Conservation (phyloP, 1,140 invertebrate genomes). For the Ceratitis capitata region DNA sequence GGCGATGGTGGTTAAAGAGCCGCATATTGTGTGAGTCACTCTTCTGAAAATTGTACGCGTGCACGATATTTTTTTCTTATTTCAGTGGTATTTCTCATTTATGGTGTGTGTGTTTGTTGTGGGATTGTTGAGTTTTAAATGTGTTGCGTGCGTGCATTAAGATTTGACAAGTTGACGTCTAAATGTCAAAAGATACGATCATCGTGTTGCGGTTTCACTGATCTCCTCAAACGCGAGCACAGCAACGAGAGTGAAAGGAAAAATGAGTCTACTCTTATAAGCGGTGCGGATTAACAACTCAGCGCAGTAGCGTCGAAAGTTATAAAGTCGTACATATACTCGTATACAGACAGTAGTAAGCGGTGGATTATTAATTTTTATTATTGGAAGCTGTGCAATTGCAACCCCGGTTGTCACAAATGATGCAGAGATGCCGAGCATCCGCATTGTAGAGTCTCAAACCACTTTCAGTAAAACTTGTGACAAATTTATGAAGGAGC, state of each 20-base stretch:
- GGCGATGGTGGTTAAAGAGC: background rate
- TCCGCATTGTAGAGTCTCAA: too few species aligned
- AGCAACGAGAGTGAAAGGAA: background rate
- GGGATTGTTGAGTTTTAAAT: background rate
- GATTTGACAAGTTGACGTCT: slow-evolving; percentile 24
- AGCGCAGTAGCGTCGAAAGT: background rate
- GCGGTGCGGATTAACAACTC: background rate
- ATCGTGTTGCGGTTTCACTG: slow-evolving; percentile 25
- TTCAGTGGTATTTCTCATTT: background rate
- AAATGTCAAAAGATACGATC: slow-evolving; percentile 38
- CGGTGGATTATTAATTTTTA: too few species aligned
- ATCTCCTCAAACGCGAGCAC: background rate
- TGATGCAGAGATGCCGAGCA: too few species aligned
- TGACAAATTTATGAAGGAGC: too few species aligned
- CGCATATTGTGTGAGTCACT: slow-evolving; percentile 19
- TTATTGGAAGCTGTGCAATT: too few species aligned
- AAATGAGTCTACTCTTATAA: background rate
- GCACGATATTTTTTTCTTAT: background rate
- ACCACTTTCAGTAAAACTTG: too few species aligned
- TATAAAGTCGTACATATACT: too few species aligned
- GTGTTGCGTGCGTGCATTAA: slow-evolving; percentile 29
- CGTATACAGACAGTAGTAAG: too few species aligned
- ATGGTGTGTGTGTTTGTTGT: background rate
- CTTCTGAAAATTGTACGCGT: background rate
- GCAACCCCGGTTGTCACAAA: too few species aligned